Conservation (phyloP, 2,113 vertebrate species). For the Edolisoma coerulescens region DNA sequence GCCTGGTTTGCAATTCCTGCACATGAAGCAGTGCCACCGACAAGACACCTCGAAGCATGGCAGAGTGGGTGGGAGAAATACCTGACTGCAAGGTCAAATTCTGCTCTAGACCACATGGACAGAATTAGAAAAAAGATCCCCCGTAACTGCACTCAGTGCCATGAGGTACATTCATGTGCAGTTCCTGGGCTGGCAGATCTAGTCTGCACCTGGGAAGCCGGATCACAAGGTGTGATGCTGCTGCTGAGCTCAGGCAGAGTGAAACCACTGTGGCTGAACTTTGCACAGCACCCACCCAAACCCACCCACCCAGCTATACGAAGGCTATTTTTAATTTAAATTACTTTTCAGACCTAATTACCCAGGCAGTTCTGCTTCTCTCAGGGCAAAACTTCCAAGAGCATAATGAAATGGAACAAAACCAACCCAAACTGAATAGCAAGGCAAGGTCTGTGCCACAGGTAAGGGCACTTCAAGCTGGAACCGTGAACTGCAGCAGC, state of each 20-base stretch:
- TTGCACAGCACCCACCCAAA: background rate
- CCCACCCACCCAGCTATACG: rapidly evolving
- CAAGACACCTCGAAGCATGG: background rate
- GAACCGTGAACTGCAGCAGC: background rate
- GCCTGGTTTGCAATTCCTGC: background rate
- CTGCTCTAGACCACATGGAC: background rate
- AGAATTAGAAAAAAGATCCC: background rate
- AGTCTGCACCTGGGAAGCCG: background rate
- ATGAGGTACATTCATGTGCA: background rate
- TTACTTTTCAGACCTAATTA: background rate
- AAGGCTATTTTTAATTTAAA: background rate
- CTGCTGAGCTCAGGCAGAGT: background rate
- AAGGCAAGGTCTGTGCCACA: background rate
- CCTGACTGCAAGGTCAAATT: background rate
- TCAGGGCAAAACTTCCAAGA: background rate
- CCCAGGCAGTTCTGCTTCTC: background rate
- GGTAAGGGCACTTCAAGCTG: background rate
- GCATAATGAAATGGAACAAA: background rate
- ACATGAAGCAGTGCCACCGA: background rate
- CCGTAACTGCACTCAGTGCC: rapidly evolving
- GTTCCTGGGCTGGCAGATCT: background rate
- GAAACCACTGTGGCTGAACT: rapidly evolving
- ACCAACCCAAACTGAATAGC: rapidly evolving
- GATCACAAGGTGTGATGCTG: background rate
- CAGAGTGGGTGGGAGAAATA: background rate